These are phyloP conservation scores for Chrysopilus asiliformis DNA, from an alignment of 2,888 invertebrate species.

Conservation along the genomic window DNA sequence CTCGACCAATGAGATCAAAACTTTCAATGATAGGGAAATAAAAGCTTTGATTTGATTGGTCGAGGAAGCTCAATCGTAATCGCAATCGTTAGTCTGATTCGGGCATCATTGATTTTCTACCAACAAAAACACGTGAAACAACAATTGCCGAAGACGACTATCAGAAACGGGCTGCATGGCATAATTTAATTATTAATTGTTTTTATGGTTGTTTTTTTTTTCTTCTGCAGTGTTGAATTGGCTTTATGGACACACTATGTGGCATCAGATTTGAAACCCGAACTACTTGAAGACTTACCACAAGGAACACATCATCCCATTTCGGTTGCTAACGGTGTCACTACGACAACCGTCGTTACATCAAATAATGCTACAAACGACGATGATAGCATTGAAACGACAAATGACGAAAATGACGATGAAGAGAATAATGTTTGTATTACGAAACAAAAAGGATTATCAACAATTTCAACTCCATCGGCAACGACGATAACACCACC, in stretches of 20 bases:
- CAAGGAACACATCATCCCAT: conserved; percentile 11
- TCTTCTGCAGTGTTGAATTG: conserved; percentile 54
- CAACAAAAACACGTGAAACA: too few relatives aligned
- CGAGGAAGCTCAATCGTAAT: too few relatives aligned
- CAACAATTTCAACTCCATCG: conserved; percentile 14
- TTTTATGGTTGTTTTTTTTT: not conserved
- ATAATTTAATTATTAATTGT: not conserved
- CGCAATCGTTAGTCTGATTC: too few relatives aligned
- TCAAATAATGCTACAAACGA: conserved; percentile 16
- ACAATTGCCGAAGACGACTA: too few relatives aligned
- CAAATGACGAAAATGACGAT: not conserved
- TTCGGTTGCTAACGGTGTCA: conserved; percentile 13
- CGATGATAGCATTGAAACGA: conserved; percentile 7
- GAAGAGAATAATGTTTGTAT: too few relatives aligned
- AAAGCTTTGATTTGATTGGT: too few relatives aligned
- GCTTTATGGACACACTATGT: conserved; percentile 90
- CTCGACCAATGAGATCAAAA: too few relatives aligned
- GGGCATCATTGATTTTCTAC: too few relatives aligned
- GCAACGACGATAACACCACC: conserved; percentile 15
- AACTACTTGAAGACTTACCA: conserved; percentile 66
- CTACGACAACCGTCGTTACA: conserved; percentile 4
- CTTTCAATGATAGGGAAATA: too few relatives aligned
- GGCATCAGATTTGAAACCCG: conserved; percentile 71
- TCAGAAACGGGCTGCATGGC: too few relatives aligned
- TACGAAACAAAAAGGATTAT: conserved; percentile 8